These are phyloP conservation scores for Onthophagus taurus DNA, from an alignment of 1,140 invertebrate species.

Conservation along the genomic window DNA sequence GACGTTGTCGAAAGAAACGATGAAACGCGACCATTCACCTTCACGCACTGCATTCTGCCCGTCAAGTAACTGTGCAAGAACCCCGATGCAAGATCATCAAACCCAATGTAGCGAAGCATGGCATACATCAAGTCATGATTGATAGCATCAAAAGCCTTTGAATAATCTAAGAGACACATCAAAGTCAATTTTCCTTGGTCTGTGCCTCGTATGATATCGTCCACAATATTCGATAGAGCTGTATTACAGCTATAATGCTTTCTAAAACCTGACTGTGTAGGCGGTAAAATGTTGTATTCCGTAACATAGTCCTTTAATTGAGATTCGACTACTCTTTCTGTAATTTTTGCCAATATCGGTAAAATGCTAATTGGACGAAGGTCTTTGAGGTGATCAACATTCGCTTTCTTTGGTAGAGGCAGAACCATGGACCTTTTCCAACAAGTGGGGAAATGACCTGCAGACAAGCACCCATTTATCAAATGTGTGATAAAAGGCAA, in stretches of 20 bases:
- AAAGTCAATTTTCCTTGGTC: too few relatives aligned
- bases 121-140: too few relatives aligned
- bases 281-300: not conserved
- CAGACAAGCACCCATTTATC: not conserved
- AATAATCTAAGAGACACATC: too few relatives aligned
- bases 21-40: too few relatives aligned
- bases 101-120: too few relatives aligned
- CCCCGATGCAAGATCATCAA: too few relatives aligned
- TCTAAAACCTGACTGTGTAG: not conserved
- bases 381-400: not conserved
- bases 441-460: not conserved
- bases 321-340: constrained; percentile 2
- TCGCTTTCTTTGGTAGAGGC: not conserved
- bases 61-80: too few relatives aligned
- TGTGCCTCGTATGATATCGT: too few relatives aligned
- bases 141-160: too few relatives aligned
- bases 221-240: not conserved
- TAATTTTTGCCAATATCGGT: not conserved
- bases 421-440: not conserved
- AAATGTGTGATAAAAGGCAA: not conserved
- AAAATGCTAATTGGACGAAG: not conserved
- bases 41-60: too few relatives aligned
- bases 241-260: not conserved
- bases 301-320: not conserved
- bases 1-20: too few relatives aligned